A percentile compares a stretch with the other conserved stretches of the same genome.
These are phyloP conservation scores for Neotoxoptera formosana DNA, from an alignment of 1,140 invertebrate species.

Conservation along the genomic window DNA sequence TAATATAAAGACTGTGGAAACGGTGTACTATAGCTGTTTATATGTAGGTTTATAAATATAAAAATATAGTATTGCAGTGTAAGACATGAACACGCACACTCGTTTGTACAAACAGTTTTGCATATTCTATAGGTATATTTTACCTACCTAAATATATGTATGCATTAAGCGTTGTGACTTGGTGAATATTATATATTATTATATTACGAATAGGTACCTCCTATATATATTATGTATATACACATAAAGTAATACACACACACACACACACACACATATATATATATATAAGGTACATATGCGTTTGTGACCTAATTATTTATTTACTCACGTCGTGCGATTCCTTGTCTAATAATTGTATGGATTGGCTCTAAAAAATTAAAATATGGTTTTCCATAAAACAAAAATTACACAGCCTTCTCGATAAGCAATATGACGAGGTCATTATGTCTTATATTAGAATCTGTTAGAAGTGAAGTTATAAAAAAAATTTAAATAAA, in stretches of 20 bases:
- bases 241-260: background rate
- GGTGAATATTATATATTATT: background rate
- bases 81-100: constrained; percentile 27
- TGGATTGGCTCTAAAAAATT: constrained; percentile 52
- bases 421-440: background rate
- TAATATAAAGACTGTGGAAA: background rate
- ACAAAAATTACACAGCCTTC: background rate
- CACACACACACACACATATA: background rate
- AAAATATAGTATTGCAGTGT: constrained; percentile 18
- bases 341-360: constrained; percentile 46
- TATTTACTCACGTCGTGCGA: constrained; percentile 50
- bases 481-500: background rate
- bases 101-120: background rate
- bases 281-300: background rate
- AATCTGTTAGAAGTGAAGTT: background rate
- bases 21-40: background rate
- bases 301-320: constrained; percentile 16
- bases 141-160: background rate
- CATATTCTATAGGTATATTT: constrained; percentile 4
- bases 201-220: background rate
- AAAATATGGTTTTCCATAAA: constrained; percentile 43
- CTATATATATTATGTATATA: background rate
- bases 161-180: background rate
- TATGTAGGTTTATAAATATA: background rate
- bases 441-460: background rate